Evolutionary conservation across 2,113 vertebrate species (phyloP).

Genomic region (Daboia siamensis): DNA sequence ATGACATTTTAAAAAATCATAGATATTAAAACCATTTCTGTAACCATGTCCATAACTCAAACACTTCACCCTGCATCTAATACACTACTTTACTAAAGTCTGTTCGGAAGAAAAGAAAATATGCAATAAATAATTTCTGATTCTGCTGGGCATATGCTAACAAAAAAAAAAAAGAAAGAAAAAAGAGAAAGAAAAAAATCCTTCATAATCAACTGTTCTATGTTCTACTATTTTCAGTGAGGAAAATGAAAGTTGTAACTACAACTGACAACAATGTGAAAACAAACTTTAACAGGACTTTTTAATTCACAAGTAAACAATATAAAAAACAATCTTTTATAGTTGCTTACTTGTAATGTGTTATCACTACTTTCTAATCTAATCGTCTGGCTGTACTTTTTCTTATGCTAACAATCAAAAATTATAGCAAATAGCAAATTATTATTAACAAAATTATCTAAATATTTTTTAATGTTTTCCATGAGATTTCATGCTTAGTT

Average conservation of each 20-base stretch:
- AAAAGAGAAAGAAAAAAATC: not conserved
- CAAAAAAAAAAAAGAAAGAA: not conserved
- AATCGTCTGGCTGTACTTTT: not conserved
- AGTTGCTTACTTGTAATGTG: not conserved
- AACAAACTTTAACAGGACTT: not conserved
- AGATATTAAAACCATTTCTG: constrained; percentile 11
- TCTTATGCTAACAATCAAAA: not conserved
- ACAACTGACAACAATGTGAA: not conserved
- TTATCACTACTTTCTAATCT: not conserved
- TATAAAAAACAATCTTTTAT: not conserved
- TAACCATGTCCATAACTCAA: not conserved
- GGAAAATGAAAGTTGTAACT: constrained; percentile 4
- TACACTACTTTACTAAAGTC: not conserved
- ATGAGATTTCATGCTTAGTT: not conserved
- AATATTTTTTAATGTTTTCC: not conserved
- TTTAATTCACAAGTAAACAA: not conserved
- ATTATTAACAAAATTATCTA: not conserved
- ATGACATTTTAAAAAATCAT: constrained; percentile 8
- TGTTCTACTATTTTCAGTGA: constrained; percentile 6
- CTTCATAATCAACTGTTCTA: not conserved
- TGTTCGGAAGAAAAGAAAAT: not conserved
- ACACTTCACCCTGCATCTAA: not conserved
- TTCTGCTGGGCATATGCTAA: not conserved
- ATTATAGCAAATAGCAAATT: not conserved
- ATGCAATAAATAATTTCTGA: not conserved